Conservation (phyloP, 2,113 vertebrate species). For the Coptodon rendalli region DNA sequence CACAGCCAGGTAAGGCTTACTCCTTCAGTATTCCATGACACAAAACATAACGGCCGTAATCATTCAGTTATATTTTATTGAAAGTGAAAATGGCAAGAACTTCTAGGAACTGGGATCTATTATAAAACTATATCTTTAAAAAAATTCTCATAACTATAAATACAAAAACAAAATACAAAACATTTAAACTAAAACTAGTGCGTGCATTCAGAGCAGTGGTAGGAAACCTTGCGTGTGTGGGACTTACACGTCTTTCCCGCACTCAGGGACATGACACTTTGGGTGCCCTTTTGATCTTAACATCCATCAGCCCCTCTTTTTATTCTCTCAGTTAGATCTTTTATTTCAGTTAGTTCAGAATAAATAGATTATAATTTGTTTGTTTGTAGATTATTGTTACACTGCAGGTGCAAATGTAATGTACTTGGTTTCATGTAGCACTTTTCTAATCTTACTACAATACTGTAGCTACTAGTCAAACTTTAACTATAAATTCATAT, state of each 20-base stretch:
- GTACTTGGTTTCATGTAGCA: neutral
- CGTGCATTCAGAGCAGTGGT: neutral
- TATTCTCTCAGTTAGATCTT: neutral
- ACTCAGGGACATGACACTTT: neutral
- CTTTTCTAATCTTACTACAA: neutral
- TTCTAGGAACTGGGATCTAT: neutral
- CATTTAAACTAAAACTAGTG: neutral
- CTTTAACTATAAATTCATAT: neutral
- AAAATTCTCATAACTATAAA: neutral
- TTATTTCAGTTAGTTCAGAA: neutral
- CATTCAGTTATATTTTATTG: neutral
- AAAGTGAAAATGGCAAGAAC: neutral
- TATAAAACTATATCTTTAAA: neutral
- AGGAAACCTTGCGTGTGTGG: neutral
- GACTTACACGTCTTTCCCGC: neutral
- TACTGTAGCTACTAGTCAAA: neutral
- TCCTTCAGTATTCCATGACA: neutral
- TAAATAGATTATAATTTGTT: neutral
- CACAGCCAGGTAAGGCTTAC: rapidly evolving
- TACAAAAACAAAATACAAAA: neutral
- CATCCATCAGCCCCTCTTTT: neutral
- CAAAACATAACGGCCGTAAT: neutral
- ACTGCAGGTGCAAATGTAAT: neutral
- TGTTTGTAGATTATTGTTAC: neutral
- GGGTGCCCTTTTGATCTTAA: neutral